Percentiles rank a stretch among this genome's conserved stretches.
These are phyloP conservation scores for Drosophila mimetica DNA, from an alignment of 2,888 invertebrate genomes.

Conservation along the genomic window DNA sequence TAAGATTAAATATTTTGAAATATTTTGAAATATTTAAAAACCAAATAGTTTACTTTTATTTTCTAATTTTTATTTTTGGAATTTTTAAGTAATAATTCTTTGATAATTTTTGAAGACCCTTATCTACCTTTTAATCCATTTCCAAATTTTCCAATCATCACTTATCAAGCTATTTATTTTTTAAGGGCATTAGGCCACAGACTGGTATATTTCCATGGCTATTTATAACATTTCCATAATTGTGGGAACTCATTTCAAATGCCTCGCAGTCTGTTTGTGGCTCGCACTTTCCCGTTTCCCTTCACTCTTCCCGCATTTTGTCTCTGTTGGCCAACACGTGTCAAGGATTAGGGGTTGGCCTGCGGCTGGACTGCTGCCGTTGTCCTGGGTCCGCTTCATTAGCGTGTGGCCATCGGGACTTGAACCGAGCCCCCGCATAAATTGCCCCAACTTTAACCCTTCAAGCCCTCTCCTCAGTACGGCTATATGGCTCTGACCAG, in stretches of 20 bases:
- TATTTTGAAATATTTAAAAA: too few relatives aligned
- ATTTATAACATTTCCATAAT: constrained; percentile 55
- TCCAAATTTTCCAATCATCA: background rate
- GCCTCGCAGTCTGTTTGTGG: constrained; percentile 46
- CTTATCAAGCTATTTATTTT: background rate
- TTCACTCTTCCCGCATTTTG: background rate
- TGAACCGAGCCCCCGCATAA: constrained; percentile 14
- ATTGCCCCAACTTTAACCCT: constrained; percentile 47
- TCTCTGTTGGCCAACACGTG: constrained; percentile 58
- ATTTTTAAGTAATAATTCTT: too few relatives aligned
- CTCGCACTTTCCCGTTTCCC: background rate
- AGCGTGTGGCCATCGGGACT: constrained; percentile 40
- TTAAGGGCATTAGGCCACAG: constrained; percentile 20
- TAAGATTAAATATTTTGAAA: too few relatives aligned
- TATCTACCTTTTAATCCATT: background rate
- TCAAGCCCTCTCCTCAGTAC: background rate
- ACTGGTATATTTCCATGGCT: background rate
- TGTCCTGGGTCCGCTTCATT: constrained; percentile 34
- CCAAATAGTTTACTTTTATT: too few relatives aligned
- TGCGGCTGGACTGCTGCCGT: constrained; percentile 30
- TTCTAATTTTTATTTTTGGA: too few relatives aligned
- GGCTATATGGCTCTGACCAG: too few relatives aligned
- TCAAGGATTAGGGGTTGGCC: constrained; percentile 51
- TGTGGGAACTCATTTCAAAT: constrained; percentile 51
- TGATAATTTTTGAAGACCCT: background rate